A percentile compares a stretch with the other conserved stretches of the same genome.
Conservation (phyloP, 2,888 invertebrate genomes). For the Litoditis marina region DNA sequence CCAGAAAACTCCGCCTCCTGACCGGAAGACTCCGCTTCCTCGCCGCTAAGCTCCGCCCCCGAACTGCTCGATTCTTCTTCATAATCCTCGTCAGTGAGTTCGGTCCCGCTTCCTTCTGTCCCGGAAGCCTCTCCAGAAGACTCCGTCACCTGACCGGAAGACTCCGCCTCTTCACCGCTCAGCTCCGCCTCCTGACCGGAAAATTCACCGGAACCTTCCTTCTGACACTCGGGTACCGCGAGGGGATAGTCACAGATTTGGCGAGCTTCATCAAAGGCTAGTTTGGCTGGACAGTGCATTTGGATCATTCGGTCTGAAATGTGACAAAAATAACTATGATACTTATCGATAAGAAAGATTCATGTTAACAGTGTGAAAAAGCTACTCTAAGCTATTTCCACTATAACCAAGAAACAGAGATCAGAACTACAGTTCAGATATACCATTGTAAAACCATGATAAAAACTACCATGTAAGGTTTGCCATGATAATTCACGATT, state of each 20-base stretch:
- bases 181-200: background rate
- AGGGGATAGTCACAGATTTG: slow-evolving; percentile 25
- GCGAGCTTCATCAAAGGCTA: slow-evolving; percentile 26
- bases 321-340: too few species aligned
- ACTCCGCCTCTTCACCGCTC: background rate
- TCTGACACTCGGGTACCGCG: slow-evolving; percentile 28
- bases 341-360: too few species aligned
- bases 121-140: background rate
- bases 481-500: too few species aligned
- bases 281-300: slow-evolving; percentile 28
- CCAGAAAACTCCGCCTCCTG: background rate
- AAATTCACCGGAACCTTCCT: background rate
- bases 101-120: background rate
- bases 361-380: too few species aligned
- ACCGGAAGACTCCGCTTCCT: background rate
- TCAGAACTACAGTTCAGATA: too few species aligned
- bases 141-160: background rate
- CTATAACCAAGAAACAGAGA: too few species aligned
- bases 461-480: too few species aligned
- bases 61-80: background rate
- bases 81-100: background rate
- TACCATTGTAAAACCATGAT: too few species aligned
- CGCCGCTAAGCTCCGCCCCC: background rate
- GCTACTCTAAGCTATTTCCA: too few species aligned
- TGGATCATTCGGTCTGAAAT: slow-evolving; percentile 8